phyloP scores from a whole-genome alignment of 2,797 vertebrate genomes.

The Enteromius trimaculatus region DNA sequence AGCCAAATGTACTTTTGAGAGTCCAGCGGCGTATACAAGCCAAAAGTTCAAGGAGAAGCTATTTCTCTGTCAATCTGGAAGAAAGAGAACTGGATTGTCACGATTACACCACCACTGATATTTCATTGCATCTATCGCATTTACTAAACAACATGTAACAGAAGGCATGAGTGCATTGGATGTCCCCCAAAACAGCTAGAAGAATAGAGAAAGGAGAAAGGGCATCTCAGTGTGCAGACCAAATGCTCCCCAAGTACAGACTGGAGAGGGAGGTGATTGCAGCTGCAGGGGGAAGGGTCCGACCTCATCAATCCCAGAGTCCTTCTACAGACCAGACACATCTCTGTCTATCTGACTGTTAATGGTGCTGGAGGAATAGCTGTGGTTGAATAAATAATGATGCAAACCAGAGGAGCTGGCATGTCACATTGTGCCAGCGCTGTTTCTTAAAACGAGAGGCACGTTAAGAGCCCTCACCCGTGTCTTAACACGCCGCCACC shows the following conservation, averaged over 20 bases:
- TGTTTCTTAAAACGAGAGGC: conserved; percentile 27
- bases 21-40: conserved; percentile 4
- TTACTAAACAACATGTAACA: conserved; percentile 1
- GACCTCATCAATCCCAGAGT: conserved; percentile 26
- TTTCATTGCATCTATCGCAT: conserved; percentile 13
- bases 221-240: background rate
- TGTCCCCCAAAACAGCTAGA: background rate
- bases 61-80: conserved; percentile 21
- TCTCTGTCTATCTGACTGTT: conserved; percentile 24
- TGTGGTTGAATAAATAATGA: conserved; percentile 39
- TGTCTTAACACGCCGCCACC: conserved; percentile 29
- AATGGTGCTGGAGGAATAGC: conserved; percentile 9
- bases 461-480: conserved; percentile 36
- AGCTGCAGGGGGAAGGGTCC: conserved; percentile 15
- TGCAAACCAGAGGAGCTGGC: conserved; percentile 29
- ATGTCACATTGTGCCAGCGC: conserved; percentile 26
- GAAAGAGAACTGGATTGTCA: background rate
- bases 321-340: background rate
- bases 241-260: background rate
- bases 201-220: conserved; percentile 1
- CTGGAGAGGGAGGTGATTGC: background rate
- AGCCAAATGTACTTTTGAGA: conserved; percentile 30
- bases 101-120: conserved; percentile 12
- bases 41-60: conserved; percentile 32
- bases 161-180: background rate